These are phyloP conservation scores for Drosophila mayaguana DNA, from an alignment of 2,888 invertebrate species.

Conservation along the genomic window DNA sequence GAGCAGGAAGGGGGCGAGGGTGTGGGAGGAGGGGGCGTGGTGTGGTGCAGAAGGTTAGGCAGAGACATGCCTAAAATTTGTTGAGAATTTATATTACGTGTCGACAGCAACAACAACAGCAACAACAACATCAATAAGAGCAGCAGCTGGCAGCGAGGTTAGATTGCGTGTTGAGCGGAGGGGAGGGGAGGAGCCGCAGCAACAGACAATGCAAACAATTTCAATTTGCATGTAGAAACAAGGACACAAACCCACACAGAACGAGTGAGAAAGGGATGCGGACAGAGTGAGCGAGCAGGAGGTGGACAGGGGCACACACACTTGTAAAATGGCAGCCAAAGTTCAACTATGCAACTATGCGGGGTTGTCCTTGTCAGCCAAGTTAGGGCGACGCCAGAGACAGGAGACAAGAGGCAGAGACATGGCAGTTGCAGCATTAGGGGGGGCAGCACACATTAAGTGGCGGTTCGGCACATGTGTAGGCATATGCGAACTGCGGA, in stretches of 20 bases:
- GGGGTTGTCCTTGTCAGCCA: constrained; percentile 46
- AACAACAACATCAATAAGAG: constrained; percentile 23
- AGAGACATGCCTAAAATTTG: constrained; percentile 67
- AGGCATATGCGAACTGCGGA: constrained; percentile 19
- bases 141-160: constrained; percentile 65
- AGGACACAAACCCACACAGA: constrained; percentile 47
- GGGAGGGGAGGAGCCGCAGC: constrained; percentile 36
- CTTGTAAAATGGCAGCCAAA: constrained; percentile 65
- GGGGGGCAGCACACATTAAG: constrained; percentile 21
- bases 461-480: constrained; percentile 44
- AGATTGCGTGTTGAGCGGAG: constrained; percentile 29
- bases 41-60: constrained; percentile 7
- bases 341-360: constrained; percentile 69
- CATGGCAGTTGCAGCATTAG: neutral
- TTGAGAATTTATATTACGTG: constrained; percentile 77
- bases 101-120: constrained; percentile 61
- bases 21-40: too few relatives aligned
- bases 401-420: too few relatives aligned
- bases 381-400: neutral
- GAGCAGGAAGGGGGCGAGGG: neutral
- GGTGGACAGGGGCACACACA: constrained; percentile 18
- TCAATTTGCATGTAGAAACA: constrained; percentile 77
- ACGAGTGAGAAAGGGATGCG: constrained; percentile 10
- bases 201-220: constrained; percentile 77
- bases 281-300: neutral